phyloP scores from a whole-genome alignment of 2,888 invertebrate species.

The Gasteruption jaculator region DNA sequence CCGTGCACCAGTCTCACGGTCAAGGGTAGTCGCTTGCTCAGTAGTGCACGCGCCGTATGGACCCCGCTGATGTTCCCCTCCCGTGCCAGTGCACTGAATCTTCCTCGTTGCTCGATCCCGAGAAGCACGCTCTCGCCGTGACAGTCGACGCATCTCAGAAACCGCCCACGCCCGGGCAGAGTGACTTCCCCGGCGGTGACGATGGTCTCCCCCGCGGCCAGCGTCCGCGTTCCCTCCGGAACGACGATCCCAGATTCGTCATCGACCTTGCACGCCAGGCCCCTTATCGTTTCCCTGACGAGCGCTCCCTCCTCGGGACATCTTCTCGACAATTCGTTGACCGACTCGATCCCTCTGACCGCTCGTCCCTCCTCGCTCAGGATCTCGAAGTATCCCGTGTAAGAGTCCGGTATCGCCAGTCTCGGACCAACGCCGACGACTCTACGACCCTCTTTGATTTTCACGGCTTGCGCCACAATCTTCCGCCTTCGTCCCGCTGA shows the following conservation, averaged over 20 bases:
- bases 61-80: conserved; percentile 94
- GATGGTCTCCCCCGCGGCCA: conserved; percentile 80
- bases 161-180: conserved; percentile 67
- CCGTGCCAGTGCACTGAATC: conserved; percentile 88
- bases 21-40: conserved; percentile 86
- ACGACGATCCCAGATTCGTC: conserved; percentile 56
- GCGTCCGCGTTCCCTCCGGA: conserved; percentile 67
- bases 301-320: conserved; percentile 72
- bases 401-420: conserved; percentile 85
- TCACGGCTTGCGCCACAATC: conserved; percentile 83
- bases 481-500: conserved; percentile 82
- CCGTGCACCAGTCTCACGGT: conserved; percentile 91
- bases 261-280: conserved; percentile 54
- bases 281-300: conserved; percentile 74
- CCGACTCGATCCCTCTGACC: conserved; percentile 84
- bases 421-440: conserved; percentile 77
- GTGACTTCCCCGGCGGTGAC: conserved; percentile 71
- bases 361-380: conserved; percentile 91
- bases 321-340: conserved; percentile 74
- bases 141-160: conserved; percentile 81
- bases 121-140: conserved; percentile 80
- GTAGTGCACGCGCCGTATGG: conserved; percentile 82
- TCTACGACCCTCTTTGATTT: conserved; percentile 82
- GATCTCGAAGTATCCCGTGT: conserved; percentile 89
- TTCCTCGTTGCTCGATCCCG: conserved; percentile 81